These are phyloP conservation scores for Paracentrotus lividus DNA, from an alignment of 53 echinoderm and acorn worm species.

Conservation along the genomic window DNA sequence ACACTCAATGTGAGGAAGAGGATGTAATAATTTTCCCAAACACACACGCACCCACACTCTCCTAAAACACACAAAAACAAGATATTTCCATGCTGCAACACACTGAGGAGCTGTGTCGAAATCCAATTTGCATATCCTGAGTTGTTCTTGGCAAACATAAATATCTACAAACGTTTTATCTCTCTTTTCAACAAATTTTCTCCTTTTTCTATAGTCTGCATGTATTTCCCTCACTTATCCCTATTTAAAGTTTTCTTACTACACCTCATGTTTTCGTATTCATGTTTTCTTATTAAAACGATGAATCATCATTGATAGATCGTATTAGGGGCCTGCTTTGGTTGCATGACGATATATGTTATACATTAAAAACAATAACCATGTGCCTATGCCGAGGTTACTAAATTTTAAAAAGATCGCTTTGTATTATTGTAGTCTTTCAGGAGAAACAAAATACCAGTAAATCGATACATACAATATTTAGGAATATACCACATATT, in stretches of 20 bases:
- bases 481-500: background rate
- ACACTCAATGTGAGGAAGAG: no score
- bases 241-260: background rate
- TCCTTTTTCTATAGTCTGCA: background rate
- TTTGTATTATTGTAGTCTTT: background rate
- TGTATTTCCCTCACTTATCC: background rate
- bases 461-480: background rate
- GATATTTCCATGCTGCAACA: no score
- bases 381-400: background rate
- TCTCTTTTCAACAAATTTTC: background rate
- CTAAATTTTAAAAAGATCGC: background rate
- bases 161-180: no score
- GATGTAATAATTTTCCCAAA: no score
- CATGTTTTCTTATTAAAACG: constrained; percentile 4
- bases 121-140: no score
- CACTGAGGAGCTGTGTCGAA: no score
- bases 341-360: background rate
- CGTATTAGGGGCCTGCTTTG: background rate
- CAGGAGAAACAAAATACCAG: background rate
- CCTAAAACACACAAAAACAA: no score
- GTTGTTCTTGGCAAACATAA: no score
- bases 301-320: constrained; percentile 11
- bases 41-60: no score
- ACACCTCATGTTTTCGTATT: background rate
- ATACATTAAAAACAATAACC: constrained; percentile 3